Conservation (phyloP, 2,113 vertebrate genomes). For the Dromaius novaehollandiae region DNA sequence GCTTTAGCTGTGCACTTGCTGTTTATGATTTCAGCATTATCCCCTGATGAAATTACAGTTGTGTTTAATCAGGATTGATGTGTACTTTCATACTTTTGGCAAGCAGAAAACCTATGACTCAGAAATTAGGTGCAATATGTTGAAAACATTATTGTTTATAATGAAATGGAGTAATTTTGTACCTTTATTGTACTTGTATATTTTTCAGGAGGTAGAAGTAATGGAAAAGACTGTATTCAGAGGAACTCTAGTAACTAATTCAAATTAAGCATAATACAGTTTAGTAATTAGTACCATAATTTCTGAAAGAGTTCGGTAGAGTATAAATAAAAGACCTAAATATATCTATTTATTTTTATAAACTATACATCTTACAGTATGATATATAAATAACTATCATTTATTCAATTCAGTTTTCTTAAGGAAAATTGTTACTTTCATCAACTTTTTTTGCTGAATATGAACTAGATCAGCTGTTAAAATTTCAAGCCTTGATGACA, state of each 20-base stretch:
- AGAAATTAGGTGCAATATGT: background rate
- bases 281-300: background rate
- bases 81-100: background rate
- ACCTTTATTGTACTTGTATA: background rate
- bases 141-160: background rate
- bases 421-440: background rate
- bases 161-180: background rate
- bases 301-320: background rate
- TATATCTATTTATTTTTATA: background rate
- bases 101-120: background rate
- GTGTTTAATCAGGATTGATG: background rate
- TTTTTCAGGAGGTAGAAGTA: background rate
- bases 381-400: background rate
- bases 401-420: background rate
- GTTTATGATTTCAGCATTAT: background rate
- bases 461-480: background rate
- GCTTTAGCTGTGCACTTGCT: background rate
- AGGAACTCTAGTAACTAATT: background rate
- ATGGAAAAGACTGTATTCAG: background rate
- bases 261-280: background rate
- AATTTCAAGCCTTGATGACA: background rate
- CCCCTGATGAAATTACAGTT: background rate
- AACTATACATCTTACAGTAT: background rate
- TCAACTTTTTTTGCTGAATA: background rate
- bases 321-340: background rate